Conservation (phyloP, 1,140 invertebrate species). For the Goniozus legneri region DNA sequence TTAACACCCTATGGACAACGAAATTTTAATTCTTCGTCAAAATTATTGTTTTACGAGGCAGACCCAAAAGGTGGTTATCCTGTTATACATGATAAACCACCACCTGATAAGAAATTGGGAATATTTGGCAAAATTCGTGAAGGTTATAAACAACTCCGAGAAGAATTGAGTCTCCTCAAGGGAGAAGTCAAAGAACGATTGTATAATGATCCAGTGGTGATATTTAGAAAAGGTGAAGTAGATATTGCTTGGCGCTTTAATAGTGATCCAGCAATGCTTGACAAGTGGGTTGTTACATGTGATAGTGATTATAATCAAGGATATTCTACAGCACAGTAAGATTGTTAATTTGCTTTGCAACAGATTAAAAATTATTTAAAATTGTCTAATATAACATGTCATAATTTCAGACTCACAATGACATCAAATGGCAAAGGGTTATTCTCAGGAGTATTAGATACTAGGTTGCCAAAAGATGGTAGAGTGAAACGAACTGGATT, state of each 20-base stretch:
- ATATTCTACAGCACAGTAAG: constrained; percentile 63
- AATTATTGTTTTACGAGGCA: not conserved
- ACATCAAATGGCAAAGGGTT: constrained; percentile 68
- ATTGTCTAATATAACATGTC: not conserved
- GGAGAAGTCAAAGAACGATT: constrained; percentile 68
- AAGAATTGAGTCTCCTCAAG: constrained; percentile 64
- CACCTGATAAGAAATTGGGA: constrained; percentile 10
- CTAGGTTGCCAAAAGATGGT: constrained; percentile 76
- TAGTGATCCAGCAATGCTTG: constrained; percentile 57
- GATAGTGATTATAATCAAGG: constrained; percentile 82
- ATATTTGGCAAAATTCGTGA: constrained; percentile 52
- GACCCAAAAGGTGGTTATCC: constrained; percentile 5
- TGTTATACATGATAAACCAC: not conserved
- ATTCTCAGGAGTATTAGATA: constrained; percentile 73
- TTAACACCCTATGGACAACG: too few relatives aligned
- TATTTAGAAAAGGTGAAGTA: constrained; percentile 61
- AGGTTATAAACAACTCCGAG: constrained; percentile 63
- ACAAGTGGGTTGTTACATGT: constrained; percentile 70
- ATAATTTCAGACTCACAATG: constrained; percentile 53
- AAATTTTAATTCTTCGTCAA: constrained; percentile 7
- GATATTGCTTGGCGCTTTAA: constrained; percentile 70
- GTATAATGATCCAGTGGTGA: constrained; percentile 59
- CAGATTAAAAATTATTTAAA: constrained; percentile 2
- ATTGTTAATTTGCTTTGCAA: constrained; percentile 8
- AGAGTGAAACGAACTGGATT: constrained; percentile 70